Evolutionary conservation across 2,888 invertebrate species (phyloP), one percentile per base, ranked within the genome.

Genomic region (Stegophylla sp.): DNA sequence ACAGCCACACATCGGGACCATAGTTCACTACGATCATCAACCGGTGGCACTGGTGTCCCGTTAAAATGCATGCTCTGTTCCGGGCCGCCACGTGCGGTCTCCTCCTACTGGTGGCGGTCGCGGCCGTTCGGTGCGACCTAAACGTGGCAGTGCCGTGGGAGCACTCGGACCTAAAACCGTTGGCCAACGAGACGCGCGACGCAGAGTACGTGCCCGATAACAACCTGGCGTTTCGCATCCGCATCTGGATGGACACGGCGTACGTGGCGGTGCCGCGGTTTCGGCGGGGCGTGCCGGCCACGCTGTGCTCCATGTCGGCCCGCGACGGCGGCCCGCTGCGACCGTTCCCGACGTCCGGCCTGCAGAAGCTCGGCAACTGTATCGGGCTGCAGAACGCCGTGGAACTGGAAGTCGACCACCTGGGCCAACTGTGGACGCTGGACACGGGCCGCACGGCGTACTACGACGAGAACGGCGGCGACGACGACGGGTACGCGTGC

Each of bases 181-280:
- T 1, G 9, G 28, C 15, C 1, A 23, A 23, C 12, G 64, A 34
- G 2, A 3, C 45, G 28, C 1, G 20, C 51, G 34, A 51, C 7
- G 13, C 20, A 15, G 53, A 26, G 13, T 79, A 69, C 41, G 34
- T 71, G 17, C 71, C 71, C 20, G 79, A 69, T 3, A 71, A 79
- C 34, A 79, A 71, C 20, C 3, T 71, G 7, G 79, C 41, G 41
- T n/a, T 71, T 41, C 13, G 79, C 23, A 28, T 79, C 48, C 71
- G 34, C 23, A 71, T 79, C 9, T 79, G 79, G 79, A 61, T 51
- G 61, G 48, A 61, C 69, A 69, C 71, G 41, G 15, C 71, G 26
- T 79, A 51, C 61, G 17, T 79, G 69, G 71, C 71, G 48, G 23
- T 79, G 20, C 79, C 79, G n/a, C 45, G 79, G 48, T 79, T 71